phyloP scores from a whole-genome alignment of 2,888 invertebrate species.

The Drosophila stalkeri region DNA sequence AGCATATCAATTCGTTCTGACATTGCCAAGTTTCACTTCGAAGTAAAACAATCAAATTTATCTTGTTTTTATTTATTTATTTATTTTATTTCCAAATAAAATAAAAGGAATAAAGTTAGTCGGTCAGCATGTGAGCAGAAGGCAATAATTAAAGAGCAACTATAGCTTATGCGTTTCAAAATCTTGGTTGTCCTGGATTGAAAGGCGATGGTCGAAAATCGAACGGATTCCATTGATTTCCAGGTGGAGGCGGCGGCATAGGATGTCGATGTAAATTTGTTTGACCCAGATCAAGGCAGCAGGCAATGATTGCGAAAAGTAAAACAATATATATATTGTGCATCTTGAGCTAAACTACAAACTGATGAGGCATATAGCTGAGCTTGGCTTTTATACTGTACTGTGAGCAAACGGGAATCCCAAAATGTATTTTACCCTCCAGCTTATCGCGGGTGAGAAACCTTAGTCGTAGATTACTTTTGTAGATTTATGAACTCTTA shows the following conservation, averaged over 20 bases:
- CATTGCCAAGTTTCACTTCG: slow-evolving; percentile 13
- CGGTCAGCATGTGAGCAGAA: background rate
- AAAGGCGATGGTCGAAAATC: slow-evolving; percentile 17
- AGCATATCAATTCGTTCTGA: slow-evolving; percentile 44
- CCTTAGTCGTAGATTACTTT: background rate
- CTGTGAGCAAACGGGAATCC: background rate
- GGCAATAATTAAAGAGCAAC: background rate
- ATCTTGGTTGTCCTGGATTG: slow-evolving; percentile 23
- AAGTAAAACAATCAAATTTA: background rate
- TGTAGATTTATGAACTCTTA: background rate
- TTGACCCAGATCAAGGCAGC: background rate
- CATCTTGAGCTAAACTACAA: slow-evolving; percentile 12
- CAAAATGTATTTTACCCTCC: background rate
- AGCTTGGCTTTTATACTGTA: slow-evolving; percentile 2
- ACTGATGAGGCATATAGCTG: background rate
- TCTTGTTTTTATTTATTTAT: background rate
- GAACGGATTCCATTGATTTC: slow-evolving; percentile 21
- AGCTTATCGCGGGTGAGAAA: slow-evolving; percentile 1
- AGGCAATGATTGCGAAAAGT: slow-evolving; percentile 13
- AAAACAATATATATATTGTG: background rate
- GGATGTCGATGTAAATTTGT: background rate
- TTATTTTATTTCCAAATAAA: background rate
- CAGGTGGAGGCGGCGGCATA: slow-evolving; percentile 6
- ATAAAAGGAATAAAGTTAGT: no score
- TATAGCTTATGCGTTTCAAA: background rate